Evolutionary conservation across 2,113 vertebrate species (phyloP).

Genomic region (Acrocephalus arundinaceus): DNA sequence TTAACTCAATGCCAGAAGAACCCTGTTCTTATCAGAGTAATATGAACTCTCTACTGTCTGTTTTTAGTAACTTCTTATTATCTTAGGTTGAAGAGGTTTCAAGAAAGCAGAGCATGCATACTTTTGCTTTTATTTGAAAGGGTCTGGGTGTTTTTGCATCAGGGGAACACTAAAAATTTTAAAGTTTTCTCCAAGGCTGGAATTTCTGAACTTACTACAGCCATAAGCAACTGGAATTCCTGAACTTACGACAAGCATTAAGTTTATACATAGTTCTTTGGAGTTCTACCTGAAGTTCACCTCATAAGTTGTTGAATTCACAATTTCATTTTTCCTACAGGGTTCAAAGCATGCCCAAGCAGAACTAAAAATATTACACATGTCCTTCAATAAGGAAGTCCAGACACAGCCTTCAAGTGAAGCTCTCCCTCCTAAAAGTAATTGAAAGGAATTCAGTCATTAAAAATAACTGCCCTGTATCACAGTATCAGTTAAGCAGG

Average conservation of each 20-base stretch:
- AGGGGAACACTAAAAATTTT: background rate
- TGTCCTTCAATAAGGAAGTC: background rate
- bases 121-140: background rate
- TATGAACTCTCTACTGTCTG: background rate
- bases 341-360: background rate
- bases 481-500: background rate
- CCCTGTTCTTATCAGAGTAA: background rate
- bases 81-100: background rate
- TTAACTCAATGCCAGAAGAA: background rate
- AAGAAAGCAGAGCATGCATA: background rate
- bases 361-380: background rate
- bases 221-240: background rate
- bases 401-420: background rate
- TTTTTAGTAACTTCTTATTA: slow-evolving; percentile 22
- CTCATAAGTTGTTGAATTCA: background rate
- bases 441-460: background rate
- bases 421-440: background rate
- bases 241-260: background rate
- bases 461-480: background rate
- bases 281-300: background rate
- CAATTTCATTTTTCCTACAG: background rate
- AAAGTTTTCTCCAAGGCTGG: background rate
- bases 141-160: background rate
- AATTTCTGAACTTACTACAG: background rate
- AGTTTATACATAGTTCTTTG: background rate